Conservation (phyloP, 2,888 invertebrate genomes). For the Heliconius sara region DNA sequence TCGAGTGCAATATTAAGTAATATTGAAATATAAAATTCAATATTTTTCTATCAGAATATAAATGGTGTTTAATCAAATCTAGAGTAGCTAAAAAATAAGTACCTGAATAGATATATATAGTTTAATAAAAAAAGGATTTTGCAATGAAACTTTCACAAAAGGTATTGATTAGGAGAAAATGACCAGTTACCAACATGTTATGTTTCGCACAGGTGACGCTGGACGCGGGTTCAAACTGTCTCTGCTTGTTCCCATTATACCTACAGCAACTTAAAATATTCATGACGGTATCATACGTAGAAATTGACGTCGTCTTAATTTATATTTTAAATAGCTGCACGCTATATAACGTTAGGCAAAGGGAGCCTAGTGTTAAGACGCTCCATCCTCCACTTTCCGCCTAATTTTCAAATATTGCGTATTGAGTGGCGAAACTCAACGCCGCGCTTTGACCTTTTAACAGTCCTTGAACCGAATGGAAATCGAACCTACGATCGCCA, state of each 20-base stretch:
- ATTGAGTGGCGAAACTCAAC: not conserved
- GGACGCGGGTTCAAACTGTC: slow-evolving; percentile 45
- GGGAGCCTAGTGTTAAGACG: not conserved
- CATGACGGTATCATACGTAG: no score
- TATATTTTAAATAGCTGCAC: no score
- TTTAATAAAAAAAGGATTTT: not conserved
- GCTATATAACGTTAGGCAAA: not conserved
- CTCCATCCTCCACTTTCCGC: not conserved
- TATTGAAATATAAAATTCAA: no score
- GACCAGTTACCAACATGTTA: slow-evolving; percentile 37
- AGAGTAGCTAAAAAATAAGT: not conserved
- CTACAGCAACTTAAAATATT: no score
- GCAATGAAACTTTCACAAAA: slow-evolving; percentile 34
- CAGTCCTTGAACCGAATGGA: not conserved
- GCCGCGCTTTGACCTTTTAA: not conserved
- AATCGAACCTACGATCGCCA: no score
- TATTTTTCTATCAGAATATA: not conserved
- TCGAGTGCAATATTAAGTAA: not conserved
- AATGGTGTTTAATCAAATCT: no score
- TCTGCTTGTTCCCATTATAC: slow-evolving; percentile 39
- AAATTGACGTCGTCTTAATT: no score
- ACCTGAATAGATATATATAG: not conserved
- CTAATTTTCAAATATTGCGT: not conserved
- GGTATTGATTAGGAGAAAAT: slow-evolving; percentile 28
- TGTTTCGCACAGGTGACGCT: slow-evolving; percentile 46